Base-by-base conservation (phyloP, 2,797 vertebrate genomes). In the Pipistrellus kuhlii region DNA sequence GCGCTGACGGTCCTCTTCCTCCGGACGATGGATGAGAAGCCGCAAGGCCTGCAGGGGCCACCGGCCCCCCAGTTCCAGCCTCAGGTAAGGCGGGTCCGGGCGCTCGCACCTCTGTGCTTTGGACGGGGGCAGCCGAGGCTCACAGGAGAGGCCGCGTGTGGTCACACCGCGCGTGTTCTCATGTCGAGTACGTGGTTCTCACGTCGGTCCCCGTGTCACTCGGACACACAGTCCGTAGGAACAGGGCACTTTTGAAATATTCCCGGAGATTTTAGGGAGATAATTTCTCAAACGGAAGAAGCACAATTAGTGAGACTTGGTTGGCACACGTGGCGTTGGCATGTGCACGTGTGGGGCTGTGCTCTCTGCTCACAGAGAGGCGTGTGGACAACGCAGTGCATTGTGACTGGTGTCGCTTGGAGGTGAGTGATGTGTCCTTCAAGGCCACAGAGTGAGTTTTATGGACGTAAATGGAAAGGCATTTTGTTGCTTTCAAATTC, bases 241-340 rank as follows among this genome's bases (percentile, higher is more conserved):
- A 69, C 66, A 48, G 11, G 8, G 38, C 72, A 27, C 55, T 51
- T 89, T 71, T 87, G 38, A 93, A 55, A 64, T 66, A 81, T 12
- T 68, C 72, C 30, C 91, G 71, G 32, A 71, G 30, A 87, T 84
- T 85, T 68, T 82, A 81, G 30, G 35, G 55, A 83, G 20, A 6
- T 44, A 11, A 18, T 21, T 64, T 89, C 90, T 90, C 35, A 77
- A 8, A 55, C 10, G 18, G 25, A 86, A 64, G 48, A 84, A 69
- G 38, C 35, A 32, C 20, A 48, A 17, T 68, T 85, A 27, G 44
- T 89, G 83, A 72, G 69, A 30, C 55, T 32, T 41, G n/a, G 21
- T 5, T 89, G 57, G 13, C 7, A 48, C 44, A 7, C 5, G 2
- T 48, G 25, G 4, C 35, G 3, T 27, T 55, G 55, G 4, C n/a